Base-by-base conservation (phyloP, 2,113 vertebrate genomes). In the Rana temporaria region DNA sequence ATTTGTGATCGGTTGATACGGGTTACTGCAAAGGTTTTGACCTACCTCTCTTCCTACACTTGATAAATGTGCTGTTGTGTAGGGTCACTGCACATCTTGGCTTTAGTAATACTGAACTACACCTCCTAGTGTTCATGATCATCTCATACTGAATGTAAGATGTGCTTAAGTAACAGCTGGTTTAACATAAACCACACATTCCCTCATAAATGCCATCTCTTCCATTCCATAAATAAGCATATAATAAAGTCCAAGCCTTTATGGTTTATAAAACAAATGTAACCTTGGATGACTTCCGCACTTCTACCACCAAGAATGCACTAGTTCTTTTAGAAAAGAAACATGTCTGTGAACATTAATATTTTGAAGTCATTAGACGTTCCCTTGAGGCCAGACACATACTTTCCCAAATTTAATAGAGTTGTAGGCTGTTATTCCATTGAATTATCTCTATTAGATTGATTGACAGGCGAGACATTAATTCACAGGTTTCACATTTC, bases 381-480 rank as follows among this genome's bases (percentile, higher is more conserved):
- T 77, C 60, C 73, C 60, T 19, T 59, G 64, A 24, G 38, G 53
- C 74, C 64, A 22, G 1, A 64, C 74, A 77, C 74, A 77, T 76
- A 78, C 55, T 79, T 57, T 69, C 65, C 65, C 77, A 69, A 68
- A 79, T 69, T 79, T 59, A 79, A 69, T 65, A 79, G 52, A 20
- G 64, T 57, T 69, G 19, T 42, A 18, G 32, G 56, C 57, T 75
- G 74, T 53, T 77, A 59, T 79, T 68, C 53, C n/a, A 68, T 69
- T 69, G 64, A 55, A 59, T 69, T 67, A 56, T 79, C 64, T 57
- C 53, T 77, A 56, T 59, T 42, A 68, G 52, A 79, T 64, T 77
- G 74, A 77, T 77, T 77, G 74, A 65, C 74, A 77, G 60, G 38
- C 60, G 15, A 77, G 74, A 65, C 20, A 15, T 65, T 38, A 77